Evolutionary conservation across 2,113 vertebrate genomes (phyloP), one percentile per base, ranked within the genome.

Genomic region (Pseudopodoces humilis): DNA sequence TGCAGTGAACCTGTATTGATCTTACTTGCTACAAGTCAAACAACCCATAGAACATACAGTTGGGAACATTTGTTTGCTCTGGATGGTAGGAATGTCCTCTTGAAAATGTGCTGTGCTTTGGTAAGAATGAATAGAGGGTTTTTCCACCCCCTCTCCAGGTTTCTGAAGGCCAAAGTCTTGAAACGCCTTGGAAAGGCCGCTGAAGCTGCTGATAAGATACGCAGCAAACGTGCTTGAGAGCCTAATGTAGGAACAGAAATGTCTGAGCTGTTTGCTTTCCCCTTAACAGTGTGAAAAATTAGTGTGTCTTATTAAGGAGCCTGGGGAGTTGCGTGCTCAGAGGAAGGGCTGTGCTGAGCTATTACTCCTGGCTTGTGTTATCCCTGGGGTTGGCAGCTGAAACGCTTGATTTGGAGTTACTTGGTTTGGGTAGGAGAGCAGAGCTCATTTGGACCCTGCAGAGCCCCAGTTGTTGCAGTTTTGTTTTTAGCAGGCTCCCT

Each of bases 121-220:
- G 14, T 46, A 52, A 83, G 92, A 88, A 58, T 81, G 84, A 94
- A 86, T 37, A 84, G 74, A 68, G 83, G 78, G 79, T 16, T 94
- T 95, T 95, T 88, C 53, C 72, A 92, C 60, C 90, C 69, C 83
- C 58, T 49, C 62, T 84, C 46, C 53, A 82, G 72, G 53, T 86
- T 97, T 96, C 80, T 92, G 83, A 92, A 93, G 88, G 94, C 92
- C 90, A 89, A 92, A 93, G 91, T 93, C 91, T 91, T 83, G 87
- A 91, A 94, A 77, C 35, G 15, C 28, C 92, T 96, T 74, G 25
- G 84, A 83, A 89, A 47, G 49, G 86, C 83, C 79, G 79, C 92
- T 95, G 86, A 55, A 83, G 72, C 90, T 88, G 94, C 86, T 96
- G 92, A 95, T 95, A 96, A 95, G 96, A 96, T 96, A 92, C 0